Base-by-base conservation (phyloP, 2,113 vertebrate species). In the Cyanistes caeruleus region DNA sequence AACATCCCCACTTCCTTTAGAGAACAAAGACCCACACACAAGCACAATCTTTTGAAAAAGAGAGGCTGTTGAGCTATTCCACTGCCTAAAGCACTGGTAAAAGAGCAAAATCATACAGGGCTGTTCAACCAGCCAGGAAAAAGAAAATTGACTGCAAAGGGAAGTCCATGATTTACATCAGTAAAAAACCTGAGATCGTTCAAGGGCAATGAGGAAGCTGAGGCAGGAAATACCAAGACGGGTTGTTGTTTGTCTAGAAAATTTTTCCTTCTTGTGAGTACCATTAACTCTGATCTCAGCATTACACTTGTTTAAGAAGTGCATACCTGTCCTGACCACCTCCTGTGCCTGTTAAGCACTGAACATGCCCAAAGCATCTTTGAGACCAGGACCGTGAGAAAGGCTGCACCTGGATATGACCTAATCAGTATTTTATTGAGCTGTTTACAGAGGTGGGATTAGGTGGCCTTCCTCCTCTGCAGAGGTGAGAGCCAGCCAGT, bases 131-230 rank as follows among this genome's bases (percentile, higher is more conserved):
- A 94, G 84, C 25, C 58, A 79, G 48, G 62, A 81, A 51, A 49
- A 84, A 74, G 11, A 91, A 84, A 79, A 82, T 1, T 53, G 59
- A 78, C 60, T 89, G 52, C 5, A 22, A 96, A 82, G 28, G 4
- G 24, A 30, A 89, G 62, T 30, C 62, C 28, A 49, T 13, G 58
- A 85, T 83, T 93, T 75, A 30, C 18, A 76, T 65, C 67, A 83
- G 70, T 39, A 72, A 56, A 93, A 65, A 37, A 85, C n/a, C 44
- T 23, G 44, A 73, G 67, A 60, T 1, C 3, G 22, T 64, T 94
- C 67, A 92, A 83, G 78, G 75, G 78, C 82, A 80, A 79, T 1
- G 20, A 93, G 67, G 78, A 94, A 97, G 63, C 64, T 75, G 56
- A 78, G 72, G 74, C 58, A 87, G 88, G 88, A 95, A 95, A 76